These are phyloP conservation scores for Pedetes capensis DNA, from an alignment of 2,113 vertebrate species.

Conservation along the genomic window DNA sequence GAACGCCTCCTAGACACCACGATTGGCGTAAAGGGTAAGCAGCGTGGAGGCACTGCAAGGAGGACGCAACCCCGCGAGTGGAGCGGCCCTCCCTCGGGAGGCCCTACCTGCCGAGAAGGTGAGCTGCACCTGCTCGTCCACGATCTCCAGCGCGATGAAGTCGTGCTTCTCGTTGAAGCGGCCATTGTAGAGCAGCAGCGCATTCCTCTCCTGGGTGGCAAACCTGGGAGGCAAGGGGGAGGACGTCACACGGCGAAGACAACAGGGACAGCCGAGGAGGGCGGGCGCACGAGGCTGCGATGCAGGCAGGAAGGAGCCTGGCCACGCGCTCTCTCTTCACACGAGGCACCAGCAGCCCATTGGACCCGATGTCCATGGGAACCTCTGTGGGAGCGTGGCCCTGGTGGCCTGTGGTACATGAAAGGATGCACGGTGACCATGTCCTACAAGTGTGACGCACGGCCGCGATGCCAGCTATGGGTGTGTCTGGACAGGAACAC, in stretches of 20 bases:
- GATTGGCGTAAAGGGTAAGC: fast-evolving
- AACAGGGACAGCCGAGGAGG: neutral
- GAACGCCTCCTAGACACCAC: fast-evolving
- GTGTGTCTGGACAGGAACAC: fast-evolving
- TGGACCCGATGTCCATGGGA: neutral
- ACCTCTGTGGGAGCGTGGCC: fast-evolving
- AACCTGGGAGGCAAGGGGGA: constrained; percentile 85
- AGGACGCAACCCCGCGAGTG: no score
- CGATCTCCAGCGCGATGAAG: constrained; percentile 96
- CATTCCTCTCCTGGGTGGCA: constrained; percentile 91
- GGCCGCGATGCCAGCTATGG: fast-evolving
- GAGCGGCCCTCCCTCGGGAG: fast-evolving
- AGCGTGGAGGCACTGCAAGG: fast-evolving
- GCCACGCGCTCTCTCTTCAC: neutral
- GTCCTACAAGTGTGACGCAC: fast-evolving
- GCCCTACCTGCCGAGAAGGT: constrained; percentile 95
- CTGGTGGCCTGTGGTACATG: fast-evolving
- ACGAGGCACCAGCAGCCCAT: fast-evolving
- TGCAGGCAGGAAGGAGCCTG: fast-evolving
- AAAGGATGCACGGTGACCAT: fast-evolving
- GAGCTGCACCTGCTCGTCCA: constrained; percentile 96
- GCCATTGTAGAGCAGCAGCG: constrained; percentile 95
- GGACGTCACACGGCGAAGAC: fast-evolving
- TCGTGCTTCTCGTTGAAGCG: constrained; percentile 98
- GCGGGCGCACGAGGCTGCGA: fast-evolving